These are phyloP conservation scores for Rafetus swinhoei DNA, from an alignment of 2,113 vertebrate species.

Conservation along the genomic window DNA sequence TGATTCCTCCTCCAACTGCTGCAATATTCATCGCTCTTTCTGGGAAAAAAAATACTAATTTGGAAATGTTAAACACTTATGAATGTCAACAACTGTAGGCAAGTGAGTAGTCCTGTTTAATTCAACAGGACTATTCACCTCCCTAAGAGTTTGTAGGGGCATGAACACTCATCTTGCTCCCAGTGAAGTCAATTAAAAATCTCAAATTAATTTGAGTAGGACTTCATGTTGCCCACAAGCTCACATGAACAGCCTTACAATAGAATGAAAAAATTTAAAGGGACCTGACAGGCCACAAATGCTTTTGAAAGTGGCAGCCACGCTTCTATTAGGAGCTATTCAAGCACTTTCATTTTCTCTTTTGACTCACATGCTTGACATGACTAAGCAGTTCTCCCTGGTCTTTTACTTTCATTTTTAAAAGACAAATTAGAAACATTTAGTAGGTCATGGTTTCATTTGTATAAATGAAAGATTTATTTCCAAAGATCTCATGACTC, in stretches of 20 bases:
- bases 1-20: background rate
- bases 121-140: background rate
- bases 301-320: background rate
- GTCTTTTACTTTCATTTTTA: background rate
- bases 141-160: background rate
- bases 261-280: accelerated
- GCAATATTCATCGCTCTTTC: background rate
- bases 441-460: background rate
- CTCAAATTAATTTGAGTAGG: background rate
- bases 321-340: background rate
- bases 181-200: accelerated
- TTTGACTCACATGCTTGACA: background rate
- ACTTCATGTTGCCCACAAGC: background rate
- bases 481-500: background rate
- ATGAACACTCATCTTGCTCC: background rate
- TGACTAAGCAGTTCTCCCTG: background rate
- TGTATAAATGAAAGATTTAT: too few relatives aligned
- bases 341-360: background rate
- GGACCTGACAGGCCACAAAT: background rate
- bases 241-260: background rate
- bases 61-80: accelerated
- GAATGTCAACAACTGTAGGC: background rate
- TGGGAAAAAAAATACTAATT: background rate
- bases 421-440: background rate
- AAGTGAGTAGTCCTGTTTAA: background rate